These are phyloP conservation scores for Corapipo altera DNA, from an alignment of 2,113 vertebrate species.

Conservation along the genomic window DNA sequence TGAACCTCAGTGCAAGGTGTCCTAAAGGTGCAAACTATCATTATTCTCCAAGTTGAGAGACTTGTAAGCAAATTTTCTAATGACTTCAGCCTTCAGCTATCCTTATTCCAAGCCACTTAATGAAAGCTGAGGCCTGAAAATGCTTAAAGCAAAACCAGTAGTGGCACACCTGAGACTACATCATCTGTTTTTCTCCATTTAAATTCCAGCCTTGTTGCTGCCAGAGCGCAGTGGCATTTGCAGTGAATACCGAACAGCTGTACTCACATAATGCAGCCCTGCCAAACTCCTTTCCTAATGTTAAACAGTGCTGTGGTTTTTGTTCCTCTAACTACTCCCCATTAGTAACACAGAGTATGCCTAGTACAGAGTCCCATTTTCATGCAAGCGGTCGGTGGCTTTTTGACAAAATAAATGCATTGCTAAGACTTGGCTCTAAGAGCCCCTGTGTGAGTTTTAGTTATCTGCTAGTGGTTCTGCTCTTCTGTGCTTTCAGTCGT, in stretches of 20 bases:
- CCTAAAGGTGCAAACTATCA: not conserved
- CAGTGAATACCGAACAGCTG: conserved; percentile 44
- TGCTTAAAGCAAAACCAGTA: not conserved
- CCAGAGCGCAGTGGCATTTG: not conserved
- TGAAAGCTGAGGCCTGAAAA: conserved; percentile 4
- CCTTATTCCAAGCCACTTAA: not conserved
- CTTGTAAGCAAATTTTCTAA: conserved; percentile 47
- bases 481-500: not conserved
- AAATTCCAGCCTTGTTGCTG: conserved; percentile 40
- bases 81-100: not conserved
- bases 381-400: not conserved
- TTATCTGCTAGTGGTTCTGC: not conserved
- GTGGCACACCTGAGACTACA: conserved; percentile 37
- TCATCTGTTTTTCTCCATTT: conserved; percentile 32
- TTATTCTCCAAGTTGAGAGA: conserved; percentile 15
- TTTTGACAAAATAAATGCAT: not conserved
- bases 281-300: not conserved
- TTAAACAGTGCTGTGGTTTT: not conserved
- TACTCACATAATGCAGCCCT: not conserved
- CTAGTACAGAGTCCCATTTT: not conserved
- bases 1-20: not conserved
- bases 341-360: not conserved
- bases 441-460: not conserved
- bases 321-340: not conserved
- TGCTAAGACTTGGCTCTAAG: not conserved